Conservation (phyloP, 2,888 invertebrate genomes). For the Micropterix aruncella region DNA sequence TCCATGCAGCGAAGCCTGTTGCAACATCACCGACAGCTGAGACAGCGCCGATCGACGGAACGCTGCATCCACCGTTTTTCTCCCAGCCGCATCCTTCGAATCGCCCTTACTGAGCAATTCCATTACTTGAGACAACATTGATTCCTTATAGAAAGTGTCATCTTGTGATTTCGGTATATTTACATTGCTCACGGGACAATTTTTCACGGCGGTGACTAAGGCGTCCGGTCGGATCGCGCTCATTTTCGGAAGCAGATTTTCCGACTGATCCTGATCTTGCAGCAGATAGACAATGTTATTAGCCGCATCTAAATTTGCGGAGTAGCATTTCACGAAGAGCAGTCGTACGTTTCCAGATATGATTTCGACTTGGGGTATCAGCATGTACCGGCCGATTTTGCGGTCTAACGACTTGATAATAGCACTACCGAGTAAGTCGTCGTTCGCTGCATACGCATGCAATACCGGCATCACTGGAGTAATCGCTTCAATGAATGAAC, state of each 20-base stretch:
- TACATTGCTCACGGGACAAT: background rate
- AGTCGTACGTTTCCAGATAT: conserved; percentile 24
- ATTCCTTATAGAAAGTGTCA: background rate
- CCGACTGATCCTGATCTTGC: background rate
- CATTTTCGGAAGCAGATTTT: background rate
- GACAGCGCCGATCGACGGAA: conserved; percentile 51
- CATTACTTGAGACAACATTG: background rate
- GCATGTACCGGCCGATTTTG: conserved; percentile 44
- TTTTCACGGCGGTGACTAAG: background rate
- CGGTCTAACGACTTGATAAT: conserved; percentile 48
- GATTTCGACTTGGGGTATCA: conserved; percentile 39
- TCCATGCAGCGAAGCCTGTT: conserved; percentile 43
- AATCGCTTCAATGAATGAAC: conserved; percentile 40
- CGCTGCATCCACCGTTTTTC: conserved; percentile 41
- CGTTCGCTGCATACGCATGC: conserved; percentile 40
- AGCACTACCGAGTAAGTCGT: conserved; percentile 36
- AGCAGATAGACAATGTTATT: conserved; percentile 23
- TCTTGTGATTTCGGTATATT: background rate
- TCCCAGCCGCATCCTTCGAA: background rate
- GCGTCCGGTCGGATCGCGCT: background rate
- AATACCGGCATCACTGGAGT: conserved; percentile 45
- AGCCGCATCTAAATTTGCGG: conserved; percentile 31
- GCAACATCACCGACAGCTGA: conserved; percentile 51
- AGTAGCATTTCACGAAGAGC: conserved; percentile 26
- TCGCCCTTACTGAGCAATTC: background rate